Evolutionary conservation across 2,113 vertebrate genomes (phyloP).

Genomic region (Anguilla rostrata): DNA sequence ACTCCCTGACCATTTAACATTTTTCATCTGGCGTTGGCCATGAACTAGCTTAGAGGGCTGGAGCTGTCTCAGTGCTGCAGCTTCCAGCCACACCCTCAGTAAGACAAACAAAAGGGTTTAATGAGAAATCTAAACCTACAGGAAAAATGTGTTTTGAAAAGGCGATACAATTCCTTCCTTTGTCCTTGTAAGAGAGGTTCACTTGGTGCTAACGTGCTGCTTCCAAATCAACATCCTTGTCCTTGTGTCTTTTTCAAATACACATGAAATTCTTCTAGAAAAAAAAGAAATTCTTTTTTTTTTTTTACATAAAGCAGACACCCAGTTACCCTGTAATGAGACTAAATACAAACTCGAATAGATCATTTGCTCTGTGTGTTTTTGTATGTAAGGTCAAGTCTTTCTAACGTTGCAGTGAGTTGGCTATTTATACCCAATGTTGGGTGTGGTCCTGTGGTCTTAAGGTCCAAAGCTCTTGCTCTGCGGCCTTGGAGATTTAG

Average conservation of each 20-base stretch:
- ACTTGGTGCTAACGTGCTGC: not conserved
- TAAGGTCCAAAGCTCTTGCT: not conserved
- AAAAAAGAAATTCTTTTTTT: not conserved
- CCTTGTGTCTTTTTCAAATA: not conserved
- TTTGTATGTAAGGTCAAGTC: not conserved
- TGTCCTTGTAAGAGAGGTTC: not conserved
- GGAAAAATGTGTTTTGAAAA: not conserved
- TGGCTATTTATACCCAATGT: not conserved
- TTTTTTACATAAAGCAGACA: not conserved
- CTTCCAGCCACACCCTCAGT: no score
- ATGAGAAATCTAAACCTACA: no score
- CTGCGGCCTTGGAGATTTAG: not conserved
- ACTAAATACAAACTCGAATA: not conserved
- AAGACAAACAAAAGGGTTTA: no score
- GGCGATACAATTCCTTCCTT: not conserved
- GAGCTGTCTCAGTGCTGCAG: no score
- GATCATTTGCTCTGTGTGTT: not conserved
- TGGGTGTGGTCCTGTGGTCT: not conserved
- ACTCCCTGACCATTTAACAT: not conserved
- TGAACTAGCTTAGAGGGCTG: not conserved
- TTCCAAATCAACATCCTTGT: not conserved
- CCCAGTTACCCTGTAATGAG: not conserved
- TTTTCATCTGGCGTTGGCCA: not conserved
- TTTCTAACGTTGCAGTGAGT: not conserved
- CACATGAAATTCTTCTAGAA: no score